Evolutionary conservation across 2,888 invertebrate species (phyloP), one percentile per base, ranked within the genome.

Genomic region (Neoitamus cyanurus): DNA sequence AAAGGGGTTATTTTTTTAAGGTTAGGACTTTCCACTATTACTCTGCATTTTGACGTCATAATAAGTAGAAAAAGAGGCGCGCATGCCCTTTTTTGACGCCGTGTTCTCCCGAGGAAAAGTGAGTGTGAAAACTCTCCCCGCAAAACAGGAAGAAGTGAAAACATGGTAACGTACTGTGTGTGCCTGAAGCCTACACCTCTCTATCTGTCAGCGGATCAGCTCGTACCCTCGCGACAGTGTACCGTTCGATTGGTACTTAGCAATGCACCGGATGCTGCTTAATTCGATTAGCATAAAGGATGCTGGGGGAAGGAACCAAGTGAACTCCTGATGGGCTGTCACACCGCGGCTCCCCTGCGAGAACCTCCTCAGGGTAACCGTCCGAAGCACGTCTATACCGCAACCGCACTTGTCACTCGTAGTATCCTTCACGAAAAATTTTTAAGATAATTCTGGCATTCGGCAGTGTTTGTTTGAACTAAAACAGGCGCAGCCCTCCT

Each of bases 1-100:
- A 58, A 58, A 58, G 58, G 20, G 58, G 58, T 15, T 58, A 20
- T 48, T 58, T 78, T 82, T 82, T 82, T 69, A n/a, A 82, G 82
- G 82, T 82, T 82, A 82, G 82, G 69, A 69, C n/a, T 82, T 82
- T 69, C 69, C 25, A 36, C 82, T 69, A 34, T 82, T 82, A 82
- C 82, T 82, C 82, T 82, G 82, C 82, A 82, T 69, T 82, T 82
- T 82, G 82, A 82, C 82, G 82, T 82, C 82, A 82, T 82, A 69
- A 69, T 25, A 82, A 82, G 69, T 69, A 69, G 82, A 42, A 69
- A 82, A 82, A 69, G 30, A 28, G 2, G 25, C 0, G 58, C 58
- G 58, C 58, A 58, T 58, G 58, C 58, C 3, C 58, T 5, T 7
- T 7, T 7, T 34, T 7, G 34, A 34, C 34, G 34, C 7, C 7